These are phyloP conservation scores for Passer montanus DNA, from an alignment of 2,113 vertebrate genomes.

Conservation along the genomic window DNA sequence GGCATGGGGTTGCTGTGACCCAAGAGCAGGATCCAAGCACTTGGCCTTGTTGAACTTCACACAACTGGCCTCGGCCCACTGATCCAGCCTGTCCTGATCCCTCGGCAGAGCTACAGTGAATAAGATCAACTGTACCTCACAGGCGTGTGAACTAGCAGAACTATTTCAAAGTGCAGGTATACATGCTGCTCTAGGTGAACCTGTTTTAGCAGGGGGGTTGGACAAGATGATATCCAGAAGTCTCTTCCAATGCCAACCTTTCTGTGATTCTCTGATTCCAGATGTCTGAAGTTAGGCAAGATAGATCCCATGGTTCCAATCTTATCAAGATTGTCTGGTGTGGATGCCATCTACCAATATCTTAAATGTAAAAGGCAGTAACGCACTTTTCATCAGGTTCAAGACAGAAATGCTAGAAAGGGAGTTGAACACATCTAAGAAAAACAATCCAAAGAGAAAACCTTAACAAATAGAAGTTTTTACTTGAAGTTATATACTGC, in stretches of 20 bases:
- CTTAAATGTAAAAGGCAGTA: not conserved
- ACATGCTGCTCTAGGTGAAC: not conserved
- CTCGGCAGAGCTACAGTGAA: not conserved
- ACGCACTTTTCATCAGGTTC: not conserved
- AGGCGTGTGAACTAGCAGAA: not conserved
- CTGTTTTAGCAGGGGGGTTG: not conserved
- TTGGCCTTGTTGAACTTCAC: not conserved
- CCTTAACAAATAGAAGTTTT: not conserved
- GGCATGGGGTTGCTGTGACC: not conserved
- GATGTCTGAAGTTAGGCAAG: not conserved
- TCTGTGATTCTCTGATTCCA: not conserved
- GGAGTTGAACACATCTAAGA: not conserved
- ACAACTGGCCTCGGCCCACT: rapidly evolving
- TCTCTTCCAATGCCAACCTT: not conserved
- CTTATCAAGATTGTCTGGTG: not conserved
- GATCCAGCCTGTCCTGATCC: not conserved
- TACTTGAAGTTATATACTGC: not conserved
- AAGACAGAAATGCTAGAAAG: not conserved
- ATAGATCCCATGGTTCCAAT: not conserved
- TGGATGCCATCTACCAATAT: not conserved
- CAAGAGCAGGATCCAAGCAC: not conserved
- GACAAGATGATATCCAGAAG: not conserved
- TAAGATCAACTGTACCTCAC: not conserved
- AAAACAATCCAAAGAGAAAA: not conserved
- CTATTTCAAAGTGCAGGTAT: not conserved